Evolutionary conservation across 2,113 vertebrate genomes (phyloP), one percentile per base, ranked within the genome.

Genomic region (Salvelinus namaycush): DNA sequence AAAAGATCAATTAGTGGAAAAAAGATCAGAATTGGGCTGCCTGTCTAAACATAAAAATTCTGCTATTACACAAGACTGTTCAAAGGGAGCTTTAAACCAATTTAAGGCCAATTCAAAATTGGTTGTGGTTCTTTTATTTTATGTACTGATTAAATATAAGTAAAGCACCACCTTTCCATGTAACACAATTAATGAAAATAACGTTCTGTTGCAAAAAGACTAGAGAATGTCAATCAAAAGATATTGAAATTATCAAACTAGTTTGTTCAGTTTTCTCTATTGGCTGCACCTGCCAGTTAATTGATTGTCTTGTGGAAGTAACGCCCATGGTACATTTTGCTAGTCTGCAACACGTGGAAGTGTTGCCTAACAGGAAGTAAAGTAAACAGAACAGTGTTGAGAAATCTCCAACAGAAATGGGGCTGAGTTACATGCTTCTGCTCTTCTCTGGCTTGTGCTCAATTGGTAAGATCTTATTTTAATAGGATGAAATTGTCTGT

Each of bases 311-410:
- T 29, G 62, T 39, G 49, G 34, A 51, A 69, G 44, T 20, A 8
- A 13, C 26, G 68, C 7, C 14, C 27, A 48, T 27, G 5, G 8
- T 7, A n/a, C 0, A 22, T 70, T 44, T 78, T 64, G 49, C 59
- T 67, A 68, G 59, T 13, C 62, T 81, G 79, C 62, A 54, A 11
- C 18, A n/a, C 60, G 65, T 81, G 79, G 11, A 86, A 83, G 82
- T 83, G 82, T 83, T 82, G 80, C 76, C 80, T 72, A 76, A 76
- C 82, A 86, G 84, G 82, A 86, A 84, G 39, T 24, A n/a, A 70
- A 54, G 9, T 70, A 13, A 54, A 54, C 51, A 54, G 49, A 51
- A 18, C 68, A 70, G 20, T 29, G 44, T 49, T 49, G 68, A 70
- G 39, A 48, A 11, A 49, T 13, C 39, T 49, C 29, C 14, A 13